phyloP scores from a whole-genome alignment of 2,888 invertebrate species.

The Drosophila basisetae region DNA sequence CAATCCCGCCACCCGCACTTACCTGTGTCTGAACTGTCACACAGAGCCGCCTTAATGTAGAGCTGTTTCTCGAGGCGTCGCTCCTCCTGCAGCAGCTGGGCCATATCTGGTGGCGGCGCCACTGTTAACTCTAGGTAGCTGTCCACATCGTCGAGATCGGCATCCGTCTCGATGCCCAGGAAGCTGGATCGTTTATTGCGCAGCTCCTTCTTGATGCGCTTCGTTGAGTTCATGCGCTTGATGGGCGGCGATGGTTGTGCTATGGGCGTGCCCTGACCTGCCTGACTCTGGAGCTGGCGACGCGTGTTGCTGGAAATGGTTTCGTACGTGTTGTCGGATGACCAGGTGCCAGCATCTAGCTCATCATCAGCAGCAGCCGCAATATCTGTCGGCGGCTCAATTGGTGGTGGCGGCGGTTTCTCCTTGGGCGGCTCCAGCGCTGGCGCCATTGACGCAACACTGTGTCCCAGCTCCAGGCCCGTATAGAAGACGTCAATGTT shows the following conservation, averaged over 20 bases:
- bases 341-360: constrained; percentile 78
- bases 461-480: constrained; percentile 61
- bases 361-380: constrained; percentile 53
- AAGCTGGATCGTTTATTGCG: constrained; percentile 94
- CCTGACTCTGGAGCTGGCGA: constrained; percentile 47
- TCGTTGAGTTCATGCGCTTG: constrained; percentile 92
- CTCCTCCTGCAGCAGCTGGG: constrained; percentile 92
- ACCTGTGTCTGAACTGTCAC: constrained; percentile 89
- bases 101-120: constrained; percentile 92
- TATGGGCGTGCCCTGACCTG: constrained; percentile 28
- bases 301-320: constrained; percentile 77
- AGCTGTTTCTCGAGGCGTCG: constrained; percentile 91
- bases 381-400: constrained; percentile 58
- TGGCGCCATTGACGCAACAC: constrained; percentile 12
- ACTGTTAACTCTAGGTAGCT: constrained; percentile 89
- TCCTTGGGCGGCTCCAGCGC: constrained; percentile 91
- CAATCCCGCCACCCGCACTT: constrained; percentile 42
- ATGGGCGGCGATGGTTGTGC: constrained; percentile 85
- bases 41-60: constrained; percentile 90
- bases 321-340: constrained; percentile 83
- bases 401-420: constrained; percentile 93
- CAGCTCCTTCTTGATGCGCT: constrained; percentile 94
- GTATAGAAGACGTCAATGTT: constrained; percentile 87
- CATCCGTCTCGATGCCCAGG: constrained; percentile 92
- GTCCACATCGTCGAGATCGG: constrained; percentile 87